These are phyloP conservation scores for Gallinago media DNA, from an alignment of 2,113 vertebrate genomes.

Conservation along the genomic window DNA sequence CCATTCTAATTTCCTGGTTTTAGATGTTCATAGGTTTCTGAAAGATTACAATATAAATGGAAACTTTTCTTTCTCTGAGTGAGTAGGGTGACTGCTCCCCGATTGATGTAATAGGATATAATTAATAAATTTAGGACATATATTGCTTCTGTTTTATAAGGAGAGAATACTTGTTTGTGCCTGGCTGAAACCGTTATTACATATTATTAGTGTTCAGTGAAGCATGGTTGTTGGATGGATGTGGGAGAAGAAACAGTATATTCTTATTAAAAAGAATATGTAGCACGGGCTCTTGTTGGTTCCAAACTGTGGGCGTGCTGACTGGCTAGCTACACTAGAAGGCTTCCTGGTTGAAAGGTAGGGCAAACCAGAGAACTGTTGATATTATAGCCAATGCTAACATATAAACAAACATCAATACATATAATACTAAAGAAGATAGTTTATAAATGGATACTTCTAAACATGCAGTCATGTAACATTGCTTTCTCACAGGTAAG, in stretches of 20 bases:
- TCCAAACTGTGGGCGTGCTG: neutral
- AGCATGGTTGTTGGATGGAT: neutral
- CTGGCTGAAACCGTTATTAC: neutral
- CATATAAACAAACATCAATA: neutral
- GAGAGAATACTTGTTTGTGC: neutral
- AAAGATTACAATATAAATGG: neutral
- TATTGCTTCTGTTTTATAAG: neutral
- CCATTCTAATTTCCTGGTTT: neutral
- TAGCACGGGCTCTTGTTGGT: accelerated
- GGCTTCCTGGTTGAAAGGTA: neutral
- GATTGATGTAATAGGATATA: neutral
- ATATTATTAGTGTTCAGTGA: neutral
- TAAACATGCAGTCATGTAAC: no score
- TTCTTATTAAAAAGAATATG: neutral
- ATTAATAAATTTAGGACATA: neutral
- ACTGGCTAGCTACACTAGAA: neutral
- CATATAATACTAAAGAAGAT: accelerated
- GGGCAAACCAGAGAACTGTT: neutral
- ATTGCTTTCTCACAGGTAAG: neutral
- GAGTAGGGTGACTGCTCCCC: neutral
- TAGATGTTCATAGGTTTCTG: neutral
- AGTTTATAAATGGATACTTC: neutral
- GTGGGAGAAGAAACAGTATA: neutral
- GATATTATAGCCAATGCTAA: neutral
- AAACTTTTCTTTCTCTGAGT: neutral